Evolutionary conservation across 2,113 vertebrate species (phyloP).

Genomic region (Ifrita kowaldi): DNA sequence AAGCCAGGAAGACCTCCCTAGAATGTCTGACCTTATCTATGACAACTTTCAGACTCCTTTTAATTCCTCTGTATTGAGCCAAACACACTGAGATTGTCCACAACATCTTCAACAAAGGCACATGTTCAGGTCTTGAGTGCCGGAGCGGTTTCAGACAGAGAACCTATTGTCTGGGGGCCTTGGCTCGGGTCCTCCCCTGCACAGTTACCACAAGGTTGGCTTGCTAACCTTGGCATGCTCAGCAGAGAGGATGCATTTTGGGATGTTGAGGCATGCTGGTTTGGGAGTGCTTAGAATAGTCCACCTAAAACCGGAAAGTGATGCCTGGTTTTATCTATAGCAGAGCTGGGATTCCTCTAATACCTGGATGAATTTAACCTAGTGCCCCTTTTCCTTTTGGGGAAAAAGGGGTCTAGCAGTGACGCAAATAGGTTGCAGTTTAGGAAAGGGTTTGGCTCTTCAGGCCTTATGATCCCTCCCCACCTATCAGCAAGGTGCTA

Average conservation of each 20-base stretch:
- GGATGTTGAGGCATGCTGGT: not conserved
- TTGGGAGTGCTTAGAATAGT: not conserved
- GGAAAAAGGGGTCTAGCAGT: not conserved
- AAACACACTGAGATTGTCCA: not conserved
- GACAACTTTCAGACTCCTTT: not conserved
- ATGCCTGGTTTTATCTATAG: slow-evolving; percentile 15
- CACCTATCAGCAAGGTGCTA: not conserved
- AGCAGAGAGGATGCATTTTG: not conserved
- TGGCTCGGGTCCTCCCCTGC: not conserved
- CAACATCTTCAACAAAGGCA: not conserved
- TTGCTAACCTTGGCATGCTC: not conserved
- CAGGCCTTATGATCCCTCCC: not conserved
- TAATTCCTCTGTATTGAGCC: not conserved
- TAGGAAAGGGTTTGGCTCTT: not conserved
- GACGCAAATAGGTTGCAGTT: not conserved
- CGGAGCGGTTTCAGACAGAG: not conserved
- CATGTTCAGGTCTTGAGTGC: not conserved
- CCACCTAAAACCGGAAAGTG: not conserved
- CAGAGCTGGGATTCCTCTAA: not conserved
- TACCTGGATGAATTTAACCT: not conserved
- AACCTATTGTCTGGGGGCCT: not conserved
- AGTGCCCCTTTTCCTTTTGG: not conserved
- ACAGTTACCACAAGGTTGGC: not conserved
- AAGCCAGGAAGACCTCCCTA: not conserved
- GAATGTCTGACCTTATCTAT: not conserved